Evolutionary conservation across 2,113 vertebrate species (phyloP), one percentile per base, ranked within the genome.

Genomic region (Brachypodius melanocephalos): DNA sequence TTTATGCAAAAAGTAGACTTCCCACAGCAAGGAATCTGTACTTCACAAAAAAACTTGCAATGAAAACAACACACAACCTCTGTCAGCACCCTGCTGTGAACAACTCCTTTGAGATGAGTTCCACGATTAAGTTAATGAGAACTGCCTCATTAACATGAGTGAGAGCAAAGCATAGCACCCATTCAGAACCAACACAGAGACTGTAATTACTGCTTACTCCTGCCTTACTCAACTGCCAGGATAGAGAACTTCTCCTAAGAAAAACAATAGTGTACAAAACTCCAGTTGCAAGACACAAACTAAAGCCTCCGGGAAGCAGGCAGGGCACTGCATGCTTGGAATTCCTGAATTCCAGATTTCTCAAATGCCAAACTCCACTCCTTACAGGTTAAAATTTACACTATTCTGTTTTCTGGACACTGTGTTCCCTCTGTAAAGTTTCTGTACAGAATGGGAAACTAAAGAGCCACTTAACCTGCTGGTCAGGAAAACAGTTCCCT

Each of bases 391-490:
- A 85, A 42, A 77, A 88, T 76, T 77, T 80, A 85, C 55, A 46
- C 48, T 91, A 19, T 11, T 77, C 43, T 42, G 32, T 55, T 89
- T 80, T 38, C 72, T 91, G 88, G 78, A 96, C 90, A 49, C 57
- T 9, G 2, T 91, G 88, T 94, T 95, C 96, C 63, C 81, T 45
- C 65, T 38, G 38, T 38, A 38, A 38, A 29, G 51, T 80, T 85
- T 78, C 72, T 91, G 24, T 36, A 36, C 79, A 97, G 93, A 86
- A 71, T 57, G 38, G 78, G 72, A 95, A 93, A 91, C 85, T 82
- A 76, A 72, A 91, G 88, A 94, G 91, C 69, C 93, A 91, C 94
- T 95, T 94, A 93, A 95, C 93, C 95, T 88, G 89, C 93, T 94
- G 89, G 88, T 94, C 91, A 96, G 87, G 82, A 90, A 95, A 88